Conservation (phyloP, 2,888 invertebrate species). For the Branchinecta sandiegonensis region DNA sequence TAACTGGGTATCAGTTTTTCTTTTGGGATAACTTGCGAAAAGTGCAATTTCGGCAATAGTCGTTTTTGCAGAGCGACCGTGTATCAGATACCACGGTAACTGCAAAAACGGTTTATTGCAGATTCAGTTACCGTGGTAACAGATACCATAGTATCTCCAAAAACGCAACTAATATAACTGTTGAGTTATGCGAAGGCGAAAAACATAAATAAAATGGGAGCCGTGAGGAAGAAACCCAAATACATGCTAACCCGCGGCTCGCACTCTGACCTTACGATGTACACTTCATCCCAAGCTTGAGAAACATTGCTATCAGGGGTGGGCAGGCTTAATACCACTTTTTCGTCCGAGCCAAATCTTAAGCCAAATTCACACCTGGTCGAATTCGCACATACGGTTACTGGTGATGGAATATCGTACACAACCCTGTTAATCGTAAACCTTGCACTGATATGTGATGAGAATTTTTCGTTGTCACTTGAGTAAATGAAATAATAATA, state of each 20-base stretch:
- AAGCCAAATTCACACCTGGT: constrained; percentile 50
- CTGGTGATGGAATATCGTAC: constrained; percentile 49
- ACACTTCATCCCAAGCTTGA: constrained; percentile 50
- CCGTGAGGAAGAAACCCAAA: constrained; percentile 49
- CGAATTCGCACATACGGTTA: constrained; percentile 47
- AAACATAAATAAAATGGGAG: constrained; percentile 52
- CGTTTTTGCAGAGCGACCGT: no score
- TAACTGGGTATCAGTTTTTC: no score
- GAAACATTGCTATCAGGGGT: constrained; percentile 21
- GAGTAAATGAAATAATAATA: constrained; percentile 71
- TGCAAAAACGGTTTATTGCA: no score
- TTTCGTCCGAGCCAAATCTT: constrained; percentile 52
- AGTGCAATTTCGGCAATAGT: no score
- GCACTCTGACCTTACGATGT: constrained; percentile 54
- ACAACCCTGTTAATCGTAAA: constrained; percentile 54
- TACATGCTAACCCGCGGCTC: constrained; percentile 57
- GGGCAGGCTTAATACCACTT: constrained; percentile 53
- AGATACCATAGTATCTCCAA: no score
- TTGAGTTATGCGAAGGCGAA: constrained; percentile 46
- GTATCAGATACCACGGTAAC: no score
- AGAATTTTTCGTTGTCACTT: constrained; percentile 56
- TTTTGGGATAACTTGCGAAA: no score
- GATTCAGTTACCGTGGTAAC: no score
- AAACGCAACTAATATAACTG: no score
- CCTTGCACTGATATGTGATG: constrained; percentile 51